A percentile compares a stretch with the other conserved stretches of the same genome.
These are phyloP conservation scores for Anthrax anthrax DNA, from an alignment of 2,888 invertebrate species.

Conservation along the genomic window DNA sequence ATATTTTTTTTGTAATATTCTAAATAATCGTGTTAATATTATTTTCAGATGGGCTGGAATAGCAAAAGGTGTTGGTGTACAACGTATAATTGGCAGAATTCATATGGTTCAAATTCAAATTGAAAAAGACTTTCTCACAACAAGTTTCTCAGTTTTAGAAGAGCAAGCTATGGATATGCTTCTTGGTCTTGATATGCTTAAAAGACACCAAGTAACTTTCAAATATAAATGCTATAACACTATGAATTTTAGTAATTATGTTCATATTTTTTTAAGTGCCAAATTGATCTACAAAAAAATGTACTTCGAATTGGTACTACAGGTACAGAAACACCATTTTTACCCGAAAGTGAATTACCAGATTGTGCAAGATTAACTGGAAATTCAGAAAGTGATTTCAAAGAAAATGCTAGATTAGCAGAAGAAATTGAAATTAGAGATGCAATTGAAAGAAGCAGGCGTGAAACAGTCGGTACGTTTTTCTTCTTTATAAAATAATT, in stretches of 20 bases:
- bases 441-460: constrained; percentile 45
- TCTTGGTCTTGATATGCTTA: constrained; percentile 92
- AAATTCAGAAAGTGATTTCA: constrained; percentile 5
- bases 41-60: constrained; percentile 73
- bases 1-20: neutral
- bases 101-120: constrained; percentile 97
- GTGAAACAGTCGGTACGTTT: neutral
- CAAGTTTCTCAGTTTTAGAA: constrained; percentile 91
- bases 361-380: constrained; percentile 70
- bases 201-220: constrained; percentile 86
- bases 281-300: constrained; percentile 80
- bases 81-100: constrained; percentile 89
- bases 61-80: constrained; percentile 94
- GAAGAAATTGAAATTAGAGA: constrained; percentile 57
- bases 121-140: constrained; percentile 81
- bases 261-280: constrained; percentile 49
- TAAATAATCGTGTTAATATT: too few species aligned
- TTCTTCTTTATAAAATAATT: neutral
- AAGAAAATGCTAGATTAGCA: constrained; percentile 23
- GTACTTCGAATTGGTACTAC: constrained; percentile 87
- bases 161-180: constrained; percentile 98
- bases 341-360: constrained; percentile 53
- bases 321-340: constrained; percentile 76
- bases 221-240: too few species aligned
- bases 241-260: too few species aligned